These are phyloP conservation scores for Paracentrotus lividus DNA, from an alignment of 53 echinoderm and acorn worm species.

Conservation along the genomic window DNA sequence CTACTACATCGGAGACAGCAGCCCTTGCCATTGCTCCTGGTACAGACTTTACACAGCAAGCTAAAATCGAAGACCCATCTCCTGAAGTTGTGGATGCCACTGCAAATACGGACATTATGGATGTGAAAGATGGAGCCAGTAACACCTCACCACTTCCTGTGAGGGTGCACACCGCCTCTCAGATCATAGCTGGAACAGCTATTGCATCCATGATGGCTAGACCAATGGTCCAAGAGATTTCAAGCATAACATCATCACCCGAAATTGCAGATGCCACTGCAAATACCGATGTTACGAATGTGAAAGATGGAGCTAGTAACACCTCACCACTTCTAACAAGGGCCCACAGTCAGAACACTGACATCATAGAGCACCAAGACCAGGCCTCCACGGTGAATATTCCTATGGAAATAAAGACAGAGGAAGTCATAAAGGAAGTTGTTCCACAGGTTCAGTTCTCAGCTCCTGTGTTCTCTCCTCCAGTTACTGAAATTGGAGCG, in stretches of 20 bases:
- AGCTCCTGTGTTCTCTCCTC: conserved; percentile 16
- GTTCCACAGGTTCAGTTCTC: conserved; percentile 35
- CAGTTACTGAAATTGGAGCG: conserved; percentile 42
- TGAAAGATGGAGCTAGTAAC: conserved; percentile 43
- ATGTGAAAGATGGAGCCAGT: conserved; percentile 32
- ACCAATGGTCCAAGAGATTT: conserved; percentile 16
- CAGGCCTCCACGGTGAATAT: conserved; percentile 20
- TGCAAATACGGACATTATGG: not conserved
- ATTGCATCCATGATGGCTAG: conserved; percentile 24
- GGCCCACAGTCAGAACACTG: not conserved
- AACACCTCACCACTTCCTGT: conserved; percentile 50
- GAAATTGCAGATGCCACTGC: not conserved
- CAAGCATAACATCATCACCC: conserved; percentile 25
- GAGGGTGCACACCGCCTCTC: not conserved
- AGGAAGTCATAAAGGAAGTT: not conserved
- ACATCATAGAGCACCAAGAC: not conserved
- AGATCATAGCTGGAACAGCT: not conserved
- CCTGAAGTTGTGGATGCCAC: not conserved
- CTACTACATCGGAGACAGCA: not conserved
- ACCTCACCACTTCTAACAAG: conserved; percentile 27
- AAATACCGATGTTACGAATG: not conserved
- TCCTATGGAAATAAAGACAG: not conserved
- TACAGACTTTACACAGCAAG: conserved; percentile 19
- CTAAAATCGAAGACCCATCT: not conserved
- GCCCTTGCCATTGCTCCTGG: not conserved